phyloP scores from a whole-genome alignment of 2,797 vertebrate species.

The Gallinago solitaria region DNA sequence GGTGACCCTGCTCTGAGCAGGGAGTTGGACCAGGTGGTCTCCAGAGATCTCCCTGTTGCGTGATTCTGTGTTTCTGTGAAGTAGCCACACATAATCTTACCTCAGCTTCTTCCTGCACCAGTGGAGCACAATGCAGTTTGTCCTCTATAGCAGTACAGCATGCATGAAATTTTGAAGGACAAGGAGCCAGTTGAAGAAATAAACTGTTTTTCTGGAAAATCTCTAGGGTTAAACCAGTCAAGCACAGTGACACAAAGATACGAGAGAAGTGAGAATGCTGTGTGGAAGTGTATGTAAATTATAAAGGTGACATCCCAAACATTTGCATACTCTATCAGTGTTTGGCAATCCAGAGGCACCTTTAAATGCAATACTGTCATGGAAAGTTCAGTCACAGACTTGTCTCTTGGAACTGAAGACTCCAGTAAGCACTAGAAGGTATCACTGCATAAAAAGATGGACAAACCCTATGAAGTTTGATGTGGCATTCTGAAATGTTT shows the following conservation, averaged over 20 bases:
- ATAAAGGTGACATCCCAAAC: background rate
- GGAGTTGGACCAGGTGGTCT: background rate
- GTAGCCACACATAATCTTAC: background rate
- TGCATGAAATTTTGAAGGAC: background rate
- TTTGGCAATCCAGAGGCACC: background rate
- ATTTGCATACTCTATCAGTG: background rate
- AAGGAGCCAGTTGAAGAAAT: background rate
- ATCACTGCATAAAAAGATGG: background rate
- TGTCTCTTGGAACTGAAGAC: background rate
- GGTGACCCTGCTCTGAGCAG: background rate
- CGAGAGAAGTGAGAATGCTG: background rate
- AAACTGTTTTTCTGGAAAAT: background rate
- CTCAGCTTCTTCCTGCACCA: background rate
- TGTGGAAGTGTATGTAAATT: background rate
- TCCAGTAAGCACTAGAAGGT: background rate
- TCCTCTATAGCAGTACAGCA: background rate
- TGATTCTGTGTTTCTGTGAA: background rate
- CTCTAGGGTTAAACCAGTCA: background rate
- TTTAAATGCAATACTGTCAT: background rate
- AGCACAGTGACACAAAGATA: background rate
- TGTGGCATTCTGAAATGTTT: background rate
- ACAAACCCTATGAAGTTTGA: background rate
- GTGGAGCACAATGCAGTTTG: background rate
- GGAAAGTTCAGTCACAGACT: background rate
- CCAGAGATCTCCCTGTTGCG: accelerated